Evolutionary conservation across 2,797 vertebrate species (phyloP), one percentile per base, ranked within the genome.

Genomic region (Scolopax bukidnonensis): DNA sequence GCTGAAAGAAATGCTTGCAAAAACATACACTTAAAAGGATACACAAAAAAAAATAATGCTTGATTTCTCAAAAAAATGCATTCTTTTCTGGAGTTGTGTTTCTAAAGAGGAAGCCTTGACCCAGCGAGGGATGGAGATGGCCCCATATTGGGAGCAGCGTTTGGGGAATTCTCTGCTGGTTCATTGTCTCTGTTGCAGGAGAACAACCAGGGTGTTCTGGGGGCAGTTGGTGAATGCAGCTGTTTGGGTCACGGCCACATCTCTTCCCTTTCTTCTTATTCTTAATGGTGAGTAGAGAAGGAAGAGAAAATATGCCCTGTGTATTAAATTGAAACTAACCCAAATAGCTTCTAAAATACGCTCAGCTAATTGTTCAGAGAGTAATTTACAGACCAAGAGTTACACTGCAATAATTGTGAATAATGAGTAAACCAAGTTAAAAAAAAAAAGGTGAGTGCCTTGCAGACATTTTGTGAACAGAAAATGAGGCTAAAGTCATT

Each of bases 401-500:
- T 86, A 71, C 20, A 3, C 33, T 61, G 90, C 91, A 63, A 23
- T 95, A 92, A 95, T 93, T 88, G 87, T 88, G 94, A 96, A 25
- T 94, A 93, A 97, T 75, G 84, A 91, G 84, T 78, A 51, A 83
- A 69, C 57, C 85, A 50, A 1, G 2, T 43, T 43, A 74, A 80
- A 40, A 28, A 60, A 76, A 68, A 9, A 79, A 84, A 83, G n/a
- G 89, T 73, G 93, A 89, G 91, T 94, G 89, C 95, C 91, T 94
- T 5, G 59, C 94, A 95, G 94, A 67, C 89, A 84, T 94, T 95
- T 93, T 84, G 80, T 82, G 94, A 95, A 82, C 87, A 95, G 94
- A 91, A 96, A 96, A 93, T 73, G 91, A 96, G 83, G 85, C 80
- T 88, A 91, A 90, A 96, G 78, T 95, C 87, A 93, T 84, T 88